Percentiles rank a stretch among this genome's conserved stretches.
Evolutionary conservation across 1,140 invertebrate species (phyloP).

Genomic region (Brachystomella parvula): DNA sequence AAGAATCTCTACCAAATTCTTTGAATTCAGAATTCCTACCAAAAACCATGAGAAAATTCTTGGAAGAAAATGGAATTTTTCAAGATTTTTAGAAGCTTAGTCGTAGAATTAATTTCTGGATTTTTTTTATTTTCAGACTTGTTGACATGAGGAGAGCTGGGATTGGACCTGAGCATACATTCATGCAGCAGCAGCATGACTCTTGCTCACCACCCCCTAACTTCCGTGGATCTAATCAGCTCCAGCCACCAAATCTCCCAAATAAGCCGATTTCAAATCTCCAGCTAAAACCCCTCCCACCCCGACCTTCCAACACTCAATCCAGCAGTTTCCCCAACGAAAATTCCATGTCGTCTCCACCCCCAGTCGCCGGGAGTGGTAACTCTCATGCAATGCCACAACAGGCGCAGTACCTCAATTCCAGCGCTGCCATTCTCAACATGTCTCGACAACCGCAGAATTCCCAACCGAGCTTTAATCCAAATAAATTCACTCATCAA

Average conservation of each 20-base stretch:
- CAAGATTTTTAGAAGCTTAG: not conserved
- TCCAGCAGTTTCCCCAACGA: not conserved
- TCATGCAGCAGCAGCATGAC: slow-evolving; percentile 23
- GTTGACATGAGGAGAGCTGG: slow-evolving; percentile 39
- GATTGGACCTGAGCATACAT: slow-evolving; percentile 32
- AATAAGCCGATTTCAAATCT: slow-evolving; percentile 20
- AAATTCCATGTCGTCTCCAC: slow-evolving; percentile 13
- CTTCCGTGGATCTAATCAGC: not conserved
- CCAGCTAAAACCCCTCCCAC: slow-evolving; percentile 28
- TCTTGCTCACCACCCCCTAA: too few relatives aligned
- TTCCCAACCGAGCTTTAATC: not conserved
- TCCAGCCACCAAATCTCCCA: slow-evolving; percentile 33
- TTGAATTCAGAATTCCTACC: too few relatives aligned
- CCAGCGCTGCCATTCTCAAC: not conserved
- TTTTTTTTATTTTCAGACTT: slow-evolving; percentile 27
- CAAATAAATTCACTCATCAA: not conserved
- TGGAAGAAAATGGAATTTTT: not conserved
- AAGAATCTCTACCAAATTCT: too few relatives aligned
- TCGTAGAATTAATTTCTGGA: too few relatives aligned
- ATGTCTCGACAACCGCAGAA: not conserved
- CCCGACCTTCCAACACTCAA: slow-evolving; percentile 27
- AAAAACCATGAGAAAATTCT: too few relatives aligned
- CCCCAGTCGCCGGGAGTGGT: not conserved
- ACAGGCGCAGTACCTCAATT: not conserved
- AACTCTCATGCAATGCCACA: slow-evolving; percentile 4